Percentiles rank a stretch among this genome's conserved stretches.
Conservation (phyloP, 2,888 invertebrate genomes). For the Mimachlamys varia region DNA sequence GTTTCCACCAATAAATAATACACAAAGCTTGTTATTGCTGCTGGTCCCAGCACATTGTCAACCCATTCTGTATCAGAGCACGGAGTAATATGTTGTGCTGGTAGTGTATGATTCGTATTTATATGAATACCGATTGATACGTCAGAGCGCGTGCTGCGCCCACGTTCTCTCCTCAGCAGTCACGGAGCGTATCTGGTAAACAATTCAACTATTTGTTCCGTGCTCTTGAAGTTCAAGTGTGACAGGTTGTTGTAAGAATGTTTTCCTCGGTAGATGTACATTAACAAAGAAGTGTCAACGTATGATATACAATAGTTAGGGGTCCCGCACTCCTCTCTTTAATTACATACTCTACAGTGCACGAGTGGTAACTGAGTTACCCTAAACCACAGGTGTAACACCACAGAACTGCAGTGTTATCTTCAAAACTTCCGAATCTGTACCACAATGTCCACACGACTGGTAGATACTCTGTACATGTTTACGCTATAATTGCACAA, state of each 20-base stretch:
- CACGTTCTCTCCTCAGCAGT: constrained; percentile 19
- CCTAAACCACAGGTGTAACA: too few species aligned
- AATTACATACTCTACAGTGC: too few species aligned
- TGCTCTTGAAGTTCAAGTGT: neutral
- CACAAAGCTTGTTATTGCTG: neutral
- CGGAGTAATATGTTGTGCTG: neutral
- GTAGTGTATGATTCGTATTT: neutral
- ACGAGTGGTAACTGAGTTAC: too few species aligned
- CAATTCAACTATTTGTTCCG: neutral
- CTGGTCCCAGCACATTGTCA: neutral
- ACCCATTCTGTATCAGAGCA: neutral
- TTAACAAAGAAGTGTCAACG: neutral
- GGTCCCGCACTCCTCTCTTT: too few species aligned
- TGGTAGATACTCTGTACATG: too few species aligned
- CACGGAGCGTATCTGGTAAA: neutral
- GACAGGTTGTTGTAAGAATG: neutral
- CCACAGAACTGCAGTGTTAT: too few species aligned
- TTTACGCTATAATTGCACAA: too few species aligned
- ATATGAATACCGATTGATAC: neutral
- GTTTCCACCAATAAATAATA: neutral
- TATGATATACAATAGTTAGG: too few species aligned
- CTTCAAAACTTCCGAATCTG: too few species aligned
- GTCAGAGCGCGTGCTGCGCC: neutral
- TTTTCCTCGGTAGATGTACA: neutral
- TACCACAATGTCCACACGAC: too few species aligned